Evolutionary conservation across 2,797 vertebrate genomes (phyloP).

Genomic region (Notoglanidium macrostoma): DNA sequence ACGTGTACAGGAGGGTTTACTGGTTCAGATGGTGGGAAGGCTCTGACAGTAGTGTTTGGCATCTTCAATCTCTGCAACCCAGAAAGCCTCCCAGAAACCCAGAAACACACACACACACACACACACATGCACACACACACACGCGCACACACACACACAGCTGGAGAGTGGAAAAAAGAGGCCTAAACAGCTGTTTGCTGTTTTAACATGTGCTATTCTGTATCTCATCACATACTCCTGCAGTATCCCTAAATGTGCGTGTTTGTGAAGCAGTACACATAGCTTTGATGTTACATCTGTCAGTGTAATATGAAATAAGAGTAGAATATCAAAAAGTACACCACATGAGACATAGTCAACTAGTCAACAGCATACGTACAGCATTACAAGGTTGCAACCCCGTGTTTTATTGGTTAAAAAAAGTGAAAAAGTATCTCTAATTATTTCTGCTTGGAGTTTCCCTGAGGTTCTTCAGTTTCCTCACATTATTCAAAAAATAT

Average conservation of each 20-base stretch:
- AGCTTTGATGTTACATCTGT: neutral
- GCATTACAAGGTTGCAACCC: neutral
- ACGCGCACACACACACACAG: slow-evolving; percentile 61
- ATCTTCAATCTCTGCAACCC: slow-evolving; percentile 18
- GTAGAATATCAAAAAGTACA: neutral
- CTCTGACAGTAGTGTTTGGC: neutral
- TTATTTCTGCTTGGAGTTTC: neutral
- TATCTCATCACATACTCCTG: slow-evolving; percentile 29
- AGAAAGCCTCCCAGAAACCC: neutral
- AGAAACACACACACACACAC: neutral
- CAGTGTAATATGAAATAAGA: neutral
- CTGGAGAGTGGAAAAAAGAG: slow-evolving; percentile 71
- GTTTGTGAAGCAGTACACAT: neutral
- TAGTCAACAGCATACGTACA: neutral
- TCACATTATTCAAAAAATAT: neutral
- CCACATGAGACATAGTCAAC: neutral
- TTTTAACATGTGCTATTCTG: slow-evolving; percentile 70
- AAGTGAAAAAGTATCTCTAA: neutral
- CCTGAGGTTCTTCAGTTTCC: neutral
- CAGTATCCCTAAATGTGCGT: neutral
- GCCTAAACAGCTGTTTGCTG: slow-evolving; percentile 71
- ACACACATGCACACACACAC: neutral
- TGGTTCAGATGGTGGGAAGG: slow-evolving; percentile 26
- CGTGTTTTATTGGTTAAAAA: neutral
- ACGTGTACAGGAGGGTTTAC: neutral